Conservation (phyloP, 2,797 vertebrate species). For the Hypotaenidia okinawae region DNA sequence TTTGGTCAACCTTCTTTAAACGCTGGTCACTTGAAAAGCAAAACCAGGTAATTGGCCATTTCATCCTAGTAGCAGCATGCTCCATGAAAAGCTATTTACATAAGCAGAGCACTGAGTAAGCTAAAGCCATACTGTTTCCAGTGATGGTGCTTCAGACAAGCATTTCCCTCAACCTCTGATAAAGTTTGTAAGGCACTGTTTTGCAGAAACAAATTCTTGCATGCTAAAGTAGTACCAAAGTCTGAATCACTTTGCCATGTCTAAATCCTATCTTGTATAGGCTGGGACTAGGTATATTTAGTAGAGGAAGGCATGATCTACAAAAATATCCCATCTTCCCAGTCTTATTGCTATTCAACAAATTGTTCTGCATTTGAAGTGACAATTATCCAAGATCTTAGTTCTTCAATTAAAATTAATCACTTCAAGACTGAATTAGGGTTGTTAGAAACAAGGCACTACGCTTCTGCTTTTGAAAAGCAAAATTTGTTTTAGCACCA, state of each 20-base stretch:
- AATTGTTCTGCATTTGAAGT: background rate
- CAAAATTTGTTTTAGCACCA: background rate
- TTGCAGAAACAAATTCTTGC: background rate
- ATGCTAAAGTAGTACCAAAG: background rate
- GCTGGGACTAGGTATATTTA: background rate
- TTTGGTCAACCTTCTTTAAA: background rate
- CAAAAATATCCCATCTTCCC: background rate
- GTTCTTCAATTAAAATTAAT: slow-evolving; percentile 30
- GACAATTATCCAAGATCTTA: background rate
- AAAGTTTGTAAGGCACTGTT: background rate
- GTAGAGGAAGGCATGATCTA: background rate
- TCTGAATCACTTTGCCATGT: background rate
- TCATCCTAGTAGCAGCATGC: background rate
- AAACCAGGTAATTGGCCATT: background rate
- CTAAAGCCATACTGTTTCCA: background rate
- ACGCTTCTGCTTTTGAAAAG: background rate
- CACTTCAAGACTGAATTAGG: background rate
- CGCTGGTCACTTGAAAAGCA: background rate
- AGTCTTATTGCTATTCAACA: background rate
- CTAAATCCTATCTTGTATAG: background rate
- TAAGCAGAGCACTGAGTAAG: background rate
- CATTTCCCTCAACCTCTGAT: background rate
- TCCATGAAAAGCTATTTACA: background rate
- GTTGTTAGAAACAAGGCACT: background rate
- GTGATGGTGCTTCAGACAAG: background rate